Evolutionary conservation across 2,888 invertebrate genomes (phyloP).

Genomic region (Heliothis peltigera): DNA sequence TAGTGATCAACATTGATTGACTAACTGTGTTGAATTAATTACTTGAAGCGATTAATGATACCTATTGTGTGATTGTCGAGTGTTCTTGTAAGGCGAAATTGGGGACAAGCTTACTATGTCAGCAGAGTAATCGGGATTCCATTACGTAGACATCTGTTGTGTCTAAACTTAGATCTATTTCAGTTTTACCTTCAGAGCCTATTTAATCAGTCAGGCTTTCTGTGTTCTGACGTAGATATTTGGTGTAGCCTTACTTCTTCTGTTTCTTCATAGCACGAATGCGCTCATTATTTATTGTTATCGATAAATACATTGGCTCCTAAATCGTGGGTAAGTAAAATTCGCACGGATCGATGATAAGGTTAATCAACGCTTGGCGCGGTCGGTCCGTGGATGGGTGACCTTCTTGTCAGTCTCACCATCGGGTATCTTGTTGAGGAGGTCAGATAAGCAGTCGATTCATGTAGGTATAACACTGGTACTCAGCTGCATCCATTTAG

Average conservation of each 20-base stretch:
- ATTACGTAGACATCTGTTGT: background rate
- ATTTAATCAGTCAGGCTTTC: background rate
- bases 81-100: constrained; percentile 21
- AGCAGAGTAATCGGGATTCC: background rate
- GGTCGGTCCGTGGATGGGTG: no score
- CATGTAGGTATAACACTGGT: no score
- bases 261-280: background rate
- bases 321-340: no score
- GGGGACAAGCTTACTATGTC: constrained; percentile 17
- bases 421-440: no score
- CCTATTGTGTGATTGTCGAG: constrained; percentile 20
- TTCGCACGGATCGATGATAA: no score
- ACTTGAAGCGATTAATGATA: constrained; percentile 34
- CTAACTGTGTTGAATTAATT: constrained; percentile 45
- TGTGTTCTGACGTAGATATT: background rate
- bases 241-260: background rate
- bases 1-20: constrained; percentile 35
- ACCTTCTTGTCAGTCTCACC: no score
- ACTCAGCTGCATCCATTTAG: no score
- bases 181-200: background rate
- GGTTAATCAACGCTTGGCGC: no score
- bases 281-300: background rate
- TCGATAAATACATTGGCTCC: no score
- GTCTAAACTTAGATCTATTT: background rate
- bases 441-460: no score